Evolutionary conservation across 2,888 invertebrate genomes (phyloP).

Genomic region (Schrankia costaestrigalis): DNA sequence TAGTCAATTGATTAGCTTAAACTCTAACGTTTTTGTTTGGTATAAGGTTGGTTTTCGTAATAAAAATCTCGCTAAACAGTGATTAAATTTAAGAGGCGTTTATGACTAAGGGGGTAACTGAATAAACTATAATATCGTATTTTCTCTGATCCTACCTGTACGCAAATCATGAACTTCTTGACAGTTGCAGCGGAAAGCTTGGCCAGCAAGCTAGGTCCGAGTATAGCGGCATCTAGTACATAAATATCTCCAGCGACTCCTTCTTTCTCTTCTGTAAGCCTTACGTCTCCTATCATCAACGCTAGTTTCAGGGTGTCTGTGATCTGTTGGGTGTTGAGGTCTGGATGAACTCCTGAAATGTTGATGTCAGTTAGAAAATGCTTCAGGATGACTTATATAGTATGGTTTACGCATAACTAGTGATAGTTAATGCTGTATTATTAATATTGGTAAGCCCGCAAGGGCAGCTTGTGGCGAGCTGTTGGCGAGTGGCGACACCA

Average conservation of each 20-base stretch:
- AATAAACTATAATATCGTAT: not conserved
- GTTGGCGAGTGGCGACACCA: too few species aligned
- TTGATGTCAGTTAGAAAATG: too few species aligned
- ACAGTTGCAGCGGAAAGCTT: conserved; percentile 88
- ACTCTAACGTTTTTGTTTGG: too few species aligned
- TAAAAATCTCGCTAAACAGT: too few species aligned
- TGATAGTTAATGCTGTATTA: too few species aligned
- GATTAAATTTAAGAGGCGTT: too few species aligned
- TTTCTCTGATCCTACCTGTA: conserved; percentile 73
- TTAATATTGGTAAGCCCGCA: too few species aligned
- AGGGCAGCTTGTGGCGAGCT: too few species aligned
- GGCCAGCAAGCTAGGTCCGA: conserved; percentile 88
- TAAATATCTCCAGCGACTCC: conserved; percentile 93
- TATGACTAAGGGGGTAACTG: not conserved
- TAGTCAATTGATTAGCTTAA: too few species aligned
- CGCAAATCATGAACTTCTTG: conserved; percentile 92
- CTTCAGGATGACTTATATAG: too few species aligned
- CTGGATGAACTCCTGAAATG: conserved; percentile 82
- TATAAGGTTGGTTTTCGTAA: too few species aligned
- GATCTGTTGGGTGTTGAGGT: conserved; percentile 84
- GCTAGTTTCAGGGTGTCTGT: conserved; percentile 88
- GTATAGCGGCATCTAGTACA: conserved; percentile 87
- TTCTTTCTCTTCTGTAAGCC: conserved; percentile 86
- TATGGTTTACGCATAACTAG: too few species aligned
- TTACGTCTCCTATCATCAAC: conserved; percentile 91